Conservation (phyloP, 2,797 vertebrate genomes). For the Kryptolebias ocellatus region DNA sequence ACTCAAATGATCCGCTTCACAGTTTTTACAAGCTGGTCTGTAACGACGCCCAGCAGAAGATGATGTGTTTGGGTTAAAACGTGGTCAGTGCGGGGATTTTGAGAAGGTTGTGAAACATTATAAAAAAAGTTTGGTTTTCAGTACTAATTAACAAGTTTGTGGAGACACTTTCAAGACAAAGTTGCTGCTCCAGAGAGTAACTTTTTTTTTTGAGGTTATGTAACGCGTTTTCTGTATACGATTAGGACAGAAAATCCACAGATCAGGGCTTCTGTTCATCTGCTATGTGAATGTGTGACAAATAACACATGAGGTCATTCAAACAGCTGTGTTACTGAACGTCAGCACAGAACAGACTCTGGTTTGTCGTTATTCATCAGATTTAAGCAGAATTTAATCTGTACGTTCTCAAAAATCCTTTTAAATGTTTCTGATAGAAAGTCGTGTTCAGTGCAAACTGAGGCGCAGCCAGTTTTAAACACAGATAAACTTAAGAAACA, state of each 20-base stretch:
- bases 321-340: conserved; percentile 35
- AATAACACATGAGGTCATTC: conserved; percentile 57
- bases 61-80: conserved; percentile 14
- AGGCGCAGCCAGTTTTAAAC: too few relatives aligned
- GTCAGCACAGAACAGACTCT: conserved; percentile 1
- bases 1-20: conserved; percentile 18
- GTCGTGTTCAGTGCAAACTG: too few relatives aligned
- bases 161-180: neutral
- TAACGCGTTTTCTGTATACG: conserved; percentile 32
- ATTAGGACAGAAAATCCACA: conserved; percentile 41
- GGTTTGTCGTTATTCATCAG: conserved; percentile 31
- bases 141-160: conserved; percentile 5
- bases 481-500: too few relatives aligned
- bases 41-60: conserved; percentile 35
- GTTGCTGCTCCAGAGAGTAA: neutral
- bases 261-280: conserved; percentile 39
- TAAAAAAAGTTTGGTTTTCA: conserved; percentile 4
- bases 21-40: conserved; percentile 34
- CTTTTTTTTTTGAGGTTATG: conserved; percentile 13
- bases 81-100: conserved; percentile 4
- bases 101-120: neutral
- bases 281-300: conserved; percentile 32
- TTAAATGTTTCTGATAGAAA: neutral
- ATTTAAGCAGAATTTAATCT: conserved; percentile 14
- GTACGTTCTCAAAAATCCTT: conserved; percentile 9